A percentile compares a stretch with the other conserved stretches of the same genome.
Evolutionary conservation across 2,113 vertebrate species (phyloP).

Genomic region (Plectropomus leopardus): DNA sequence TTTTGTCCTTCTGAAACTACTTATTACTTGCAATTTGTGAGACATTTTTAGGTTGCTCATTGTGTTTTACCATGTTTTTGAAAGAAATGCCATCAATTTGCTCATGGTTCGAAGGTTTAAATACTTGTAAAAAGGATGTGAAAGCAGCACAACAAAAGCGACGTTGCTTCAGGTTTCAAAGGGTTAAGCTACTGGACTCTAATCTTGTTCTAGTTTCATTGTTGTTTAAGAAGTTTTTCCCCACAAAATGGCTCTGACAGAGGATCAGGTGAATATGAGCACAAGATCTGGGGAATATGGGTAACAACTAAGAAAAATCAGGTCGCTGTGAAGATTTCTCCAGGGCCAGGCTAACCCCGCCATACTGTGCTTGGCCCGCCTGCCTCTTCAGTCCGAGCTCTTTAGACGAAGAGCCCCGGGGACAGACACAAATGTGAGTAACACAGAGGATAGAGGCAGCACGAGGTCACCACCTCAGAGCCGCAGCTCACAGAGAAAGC

Average conservation of each 20-base stretch:
- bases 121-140: no score
- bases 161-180: no score
- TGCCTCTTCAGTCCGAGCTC: constrained; percentile 55
- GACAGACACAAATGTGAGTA: constrained; percentile 67
- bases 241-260: constrained; percentile 39
- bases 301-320: constrained; percentile 60
- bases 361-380: constrained; percentile 61
- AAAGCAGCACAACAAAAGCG: no score
- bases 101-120: no score
- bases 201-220: constrained; percentile 32
- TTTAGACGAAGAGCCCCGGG: constrained; percentile 59
- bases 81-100: no score
- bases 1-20: no score
- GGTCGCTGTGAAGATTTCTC: constrained; percentile 73
- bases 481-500: constrained; percentile 17
- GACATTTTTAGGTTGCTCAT: no score
- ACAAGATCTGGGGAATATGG: constrained; percentile 47
- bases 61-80: no score
- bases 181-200: neutral
- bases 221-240: constrained; percentile 24
- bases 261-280: constrained; percentile 66
- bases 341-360: constrained; percentile 72
- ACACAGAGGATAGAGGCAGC: constrained; percentile 43
- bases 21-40: no score
- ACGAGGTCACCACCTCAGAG: constrained; percentile 42